Conservation (phyloP, 2,113 vertebrate genomes). For the Nansenia antarctica region DNA sequence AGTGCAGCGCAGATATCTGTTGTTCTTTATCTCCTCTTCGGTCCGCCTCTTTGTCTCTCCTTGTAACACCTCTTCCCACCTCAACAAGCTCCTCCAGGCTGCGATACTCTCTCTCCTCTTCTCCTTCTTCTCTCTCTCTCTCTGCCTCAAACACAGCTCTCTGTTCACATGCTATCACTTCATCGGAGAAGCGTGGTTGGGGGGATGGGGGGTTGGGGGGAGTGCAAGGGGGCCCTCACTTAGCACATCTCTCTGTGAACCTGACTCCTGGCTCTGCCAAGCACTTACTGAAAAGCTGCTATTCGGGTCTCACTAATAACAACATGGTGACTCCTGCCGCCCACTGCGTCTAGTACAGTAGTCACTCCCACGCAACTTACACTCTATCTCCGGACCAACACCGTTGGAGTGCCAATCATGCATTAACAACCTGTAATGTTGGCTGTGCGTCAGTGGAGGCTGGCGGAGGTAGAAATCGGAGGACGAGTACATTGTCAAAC, state of each 20-base stretch:
- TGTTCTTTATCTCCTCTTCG: too few species aligned
- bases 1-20: too few species aligned
- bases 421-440: too few species aligned
- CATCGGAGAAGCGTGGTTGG: conserved; percentile 49
- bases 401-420: too few species aligned
- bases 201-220: conserved; percentile 49
- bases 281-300: conserved; percentile 37
- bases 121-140: conserved; percentile 2
- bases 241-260: too few species aligned
- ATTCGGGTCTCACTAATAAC: not conserved
- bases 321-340: conserved; percentile 8
- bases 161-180: conserved; percentile 25
- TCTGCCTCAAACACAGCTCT: conserved; percentile 27
- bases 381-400: too few species aligned
- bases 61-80: conserved; percentile 51
- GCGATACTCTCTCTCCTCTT: not conserved
- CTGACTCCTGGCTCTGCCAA: conserved; percentile 57
- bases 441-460: too few species aligned
- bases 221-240: conserved; percentile 12
- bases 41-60: conserved; percentile 17
- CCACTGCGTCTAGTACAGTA: not conserved
- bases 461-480: too few species aligned
- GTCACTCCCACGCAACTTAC: too few species aligned
- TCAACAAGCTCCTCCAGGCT: conserved; percentile 62
- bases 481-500: too few species aligned